phyloP scores from a whole-genome alignment of 2,797 vertebrate species.

The Erithacus rubecula region DNA sequence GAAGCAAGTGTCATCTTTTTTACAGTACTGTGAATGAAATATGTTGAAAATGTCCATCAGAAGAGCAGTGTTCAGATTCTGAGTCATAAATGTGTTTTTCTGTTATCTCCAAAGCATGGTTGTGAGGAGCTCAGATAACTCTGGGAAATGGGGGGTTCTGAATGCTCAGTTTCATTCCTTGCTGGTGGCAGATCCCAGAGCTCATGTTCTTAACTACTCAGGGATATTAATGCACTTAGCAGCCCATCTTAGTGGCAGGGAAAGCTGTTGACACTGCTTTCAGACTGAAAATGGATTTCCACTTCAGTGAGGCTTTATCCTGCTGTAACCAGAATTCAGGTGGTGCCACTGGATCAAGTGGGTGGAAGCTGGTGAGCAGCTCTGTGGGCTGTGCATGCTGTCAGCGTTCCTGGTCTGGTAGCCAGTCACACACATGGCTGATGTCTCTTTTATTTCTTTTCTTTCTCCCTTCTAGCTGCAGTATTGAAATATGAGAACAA shows the following conservation, averaged over 20 bases:
- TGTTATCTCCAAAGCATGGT: not conserved
- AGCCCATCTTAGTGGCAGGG: not conserved
- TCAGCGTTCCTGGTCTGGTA: not conserved
- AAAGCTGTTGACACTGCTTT: not conserved
- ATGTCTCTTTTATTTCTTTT: not conserved
- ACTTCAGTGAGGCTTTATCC: not conserved
- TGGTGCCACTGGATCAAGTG: not conserved
- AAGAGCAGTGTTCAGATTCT: not conserved
- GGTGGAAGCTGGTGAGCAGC: not conserved
- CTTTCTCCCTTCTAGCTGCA: conserved; percentile 80
- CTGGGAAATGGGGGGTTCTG: not conserved
- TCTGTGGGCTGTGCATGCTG: not conserved
- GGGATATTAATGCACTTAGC: not conserved
- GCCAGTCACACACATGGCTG: not conserved
- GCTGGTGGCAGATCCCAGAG: not conserved
- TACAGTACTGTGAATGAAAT: not conserved
- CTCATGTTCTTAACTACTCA: not conserved
- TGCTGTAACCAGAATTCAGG: not conserved
- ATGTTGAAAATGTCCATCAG: not conserved
- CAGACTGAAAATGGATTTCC: not conserved
- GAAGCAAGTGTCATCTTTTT: not conserved
- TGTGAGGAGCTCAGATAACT: not conserved
- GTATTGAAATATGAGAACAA: conserved; percentile 99
- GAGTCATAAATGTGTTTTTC: not conserved
- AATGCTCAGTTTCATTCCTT: not conserved